Conservation (phyloP, 2,113 vertebrate genomes). For the Argyrosomus japonicus region DNA sequence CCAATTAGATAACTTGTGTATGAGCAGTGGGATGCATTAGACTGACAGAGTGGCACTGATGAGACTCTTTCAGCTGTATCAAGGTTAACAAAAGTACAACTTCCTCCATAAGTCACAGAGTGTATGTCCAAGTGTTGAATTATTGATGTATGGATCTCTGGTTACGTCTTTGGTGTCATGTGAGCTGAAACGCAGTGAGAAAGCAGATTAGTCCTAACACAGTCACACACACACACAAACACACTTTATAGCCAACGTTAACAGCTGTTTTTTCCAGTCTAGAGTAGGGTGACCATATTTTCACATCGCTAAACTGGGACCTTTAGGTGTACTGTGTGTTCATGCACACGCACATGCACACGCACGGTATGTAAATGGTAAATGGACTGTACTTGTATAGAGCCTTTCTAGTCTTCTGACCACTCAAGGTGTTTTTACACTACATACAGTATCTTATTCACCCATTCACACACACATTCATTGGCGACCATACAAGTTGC, state of each 20-base stretch:
- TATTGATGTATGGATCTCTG: background rate
- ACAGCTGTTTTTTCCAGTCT: no score
- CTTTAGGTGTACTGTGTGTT: no score
- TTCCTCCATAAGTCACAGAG: slow-evolving; percentile 6
- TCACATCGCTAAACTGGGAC: no score
- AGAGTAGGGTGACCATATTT: no score
- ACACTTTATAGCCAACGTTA: background rate
- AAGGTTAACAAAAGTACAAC: slow-evolving; percentile 16
- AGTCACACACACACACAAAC: background rate
- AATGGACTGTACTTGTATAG: no score
- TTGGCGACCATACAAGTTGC: no score
- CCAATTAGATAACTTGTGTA: slow-evolving; percentile 32
- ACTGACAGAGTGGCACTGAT: slow-evolving; percentile 16
- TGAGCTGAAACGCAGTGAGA: background rate
- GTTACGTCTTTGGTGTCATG: background rate
- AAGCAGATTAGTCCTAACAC: background rate
- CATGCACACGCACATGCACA: no score
- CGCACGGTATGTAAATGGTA: no score
- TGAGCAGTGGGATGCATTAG: slow-evolving; percentile 20
- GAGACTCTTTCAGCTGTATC: slow-evolving; percentile 15
- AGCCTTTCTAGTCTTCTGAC: no score
- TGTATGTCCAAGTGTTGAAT: background rate
- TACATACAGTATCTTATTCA: no score
- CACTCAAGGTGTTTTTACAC: no score
- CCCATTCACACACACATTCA: no score